Percentiles rank a stretch among this genome's conserved stretches.
These are phyloP conservation scores for Scatophagus argus DNA, from an alignment of 2,113 vertebrate genomes.

Conservation along the genomic window DNA sequence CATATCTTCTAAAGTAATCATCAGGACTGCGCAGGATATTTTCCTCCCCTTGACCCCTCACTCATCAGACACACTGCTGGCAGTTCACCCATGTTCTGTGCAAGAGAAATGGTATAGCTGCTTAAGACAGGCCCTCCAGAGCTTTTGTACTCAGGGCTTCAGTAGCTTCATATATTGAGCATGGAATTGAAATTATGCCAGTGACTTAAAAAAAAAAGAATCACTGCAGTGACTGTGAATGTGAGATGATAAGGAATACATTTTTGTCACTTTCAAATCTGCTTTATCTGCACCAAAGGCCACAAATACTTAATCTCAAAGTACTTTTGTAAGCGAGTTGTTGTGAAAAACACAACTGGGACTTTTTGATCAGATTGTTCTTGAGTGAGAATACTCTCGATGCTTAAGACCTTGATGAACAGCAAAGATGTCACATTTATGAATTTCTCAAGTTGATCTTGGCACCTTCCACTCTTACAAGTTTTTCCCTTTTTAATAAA, in stretches of 20 bases:
- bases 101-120: conserved; percentile 20
- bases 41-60: conserved; percentile 53
- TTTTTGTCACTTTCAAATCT: conserved; percentile 47
- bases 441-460: conserved; percentile 27
- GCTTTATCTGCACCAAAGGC: conserved; percentile 30
- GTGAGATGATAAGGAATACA: conserved; percentile 38
- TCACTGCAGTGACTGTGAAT: too few relatives aligned
- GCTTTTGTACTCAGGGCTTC: conserved; percentile 2
- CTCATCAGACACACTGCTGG: conserved; percentile 41
- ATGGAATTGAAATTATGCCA: conserved; percentile 36
- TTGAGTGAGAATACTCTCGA: conserved; percentile 7
- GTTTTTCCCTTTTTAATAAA: conserved; percentile 28
- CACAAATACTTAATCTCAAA: conserved; percentile 7
- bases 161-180: conserved; percentile 20
- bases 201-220: neutral
- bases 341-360: neutral
- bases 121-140: conserved; percentile 21
- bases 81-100: conserved; percentile 36
- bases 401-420: conserved; percentile 12
- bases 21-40: conserved; percentile 57
- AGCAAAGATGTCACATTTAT: conserved; percentile 15
- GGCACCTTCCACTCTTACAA: conserved; percentile 22
- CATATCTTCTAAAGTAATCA: conserved; percentile 64
- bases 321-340: conserved; percentile 10
- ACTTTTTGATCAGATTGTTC: neutral